Evolutionary conservation across 2,113 vertebrate species (phyloP), one percentile per base, ranked within the genome.

Genomic region (Stomatorhinus ivindoensis): DNA sequence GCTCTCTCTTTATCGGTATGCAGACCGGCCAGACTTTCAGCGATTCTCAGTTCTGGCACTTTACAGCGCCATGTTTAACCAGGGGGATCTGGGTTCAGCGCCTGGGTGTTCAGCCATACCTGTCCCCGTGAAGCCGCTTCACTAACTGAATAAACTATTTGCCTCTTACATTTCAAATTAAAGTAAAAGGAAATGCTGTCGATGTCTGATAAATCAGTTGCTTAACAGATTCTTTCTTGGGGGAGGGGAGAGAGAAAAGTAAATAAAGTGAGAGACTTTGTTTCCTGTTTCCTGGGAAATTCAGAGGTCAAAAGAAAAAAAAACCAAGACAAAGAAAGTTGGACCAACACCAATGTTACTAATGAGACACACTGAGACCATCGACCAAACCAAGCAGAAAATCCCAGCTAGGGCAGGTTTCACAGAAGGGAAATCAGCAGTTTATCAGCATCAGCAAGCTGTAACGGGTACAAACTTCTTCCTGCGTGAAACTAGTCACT

Each of bases 271-370:
- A 69, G 61, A 44, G 35, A 19, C 24, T 27, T 31, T n/a, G 86
- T 88, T 88, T 88, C 87, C 44, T 88, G 58, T 88, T 88, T 44
- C 53, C 47, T 73, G 19, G 61, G 61, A 61, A 69, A 61, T 88
- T 73, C 44, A 76, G 35, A 47, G 87, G 87, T 88, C 87, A 35
- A 80, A 76, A 76, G 69, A 76, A 76, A 76, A 39, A 76, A 80
- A 39, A 80, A 42, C 7, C 31, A 80, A 42, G 73, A 80, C 73
- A 80, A 73, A 69, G 24, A 48, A 24, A 48, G 35, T n/a, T 88
- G 44, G 65, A 88, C 73, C n/a, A n/a, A 76, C 46, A n/a, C 82
- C 82, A 48, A 8, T 42, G 35, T 88, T 24, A 88, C 73, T 80
- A 88, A 88, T 73, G 44, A 88, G 35, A 69, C 87, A 31, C n/a